Evolutionary conservation across 2,113 vertebrate species (phyloP), one percentile per base, ranked within the genome.

Genomic region (Thamnaconus septentrionalis): DNA sequence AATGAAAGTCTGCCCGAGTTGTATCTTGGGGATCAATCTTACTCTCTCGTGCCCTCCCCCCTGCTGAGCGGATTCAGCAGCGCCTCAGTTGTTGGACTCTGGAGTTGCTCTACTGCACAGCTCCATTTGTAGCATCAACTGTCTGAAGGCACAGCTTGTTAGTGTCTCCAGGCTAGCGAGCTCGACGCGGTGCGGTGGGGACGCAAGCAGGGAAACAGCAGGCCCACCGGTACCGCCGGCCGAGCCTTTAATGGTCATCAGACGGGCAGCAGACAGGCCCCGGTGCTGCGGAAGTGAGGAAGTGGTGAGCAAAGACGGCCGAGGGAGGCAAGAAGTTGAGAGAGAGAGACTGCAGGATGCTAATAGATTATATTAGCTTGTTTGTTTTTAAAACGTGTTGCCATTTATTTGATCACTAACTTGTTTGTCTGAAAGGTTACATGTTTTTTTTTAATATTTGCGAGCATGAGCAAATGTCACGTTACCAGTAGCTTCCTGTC

Each of bases 121-220:
- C 78, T 80, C 76, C 76, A 86, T 88, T 88, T 86, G 82, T 79
- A 83, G 77, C 79, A 73, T 85, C 76, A 85, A 80, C 80, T 86
- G 84, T 86, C 80, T 85, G 78, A 78, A 80, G 61, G 80, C 80
- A 78, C 80, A 83, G 80, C 84, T 87, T 87, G 84, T 88, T 85
- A 88, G 75, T 70, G n/a, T 81, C 85, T 87, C 41, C 61, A 56
- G 78, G 83, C 79, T 72, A 74, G 69, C 43, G 49, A 78, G 53
- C 76, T 60, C 39, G 43, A 70, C 12, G 74, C 58, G 5, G 69
- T 62, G 74, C 74, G 73, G 61, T 9, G 46, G 68, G 73, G 64
- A 76, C 8, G 46, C 61, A 64, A 75, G 81, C 65, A 50, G 61
- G 59, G 66, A 73, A 71, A 82, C 80, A 80, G 72, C 69, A 71